Evolutionary conservation across 2,797 vertebrate genomes (phyloP), one percentile per base, ranked within the genome.

Genomic region (Acrossocheilus fasciatus): DNA sequence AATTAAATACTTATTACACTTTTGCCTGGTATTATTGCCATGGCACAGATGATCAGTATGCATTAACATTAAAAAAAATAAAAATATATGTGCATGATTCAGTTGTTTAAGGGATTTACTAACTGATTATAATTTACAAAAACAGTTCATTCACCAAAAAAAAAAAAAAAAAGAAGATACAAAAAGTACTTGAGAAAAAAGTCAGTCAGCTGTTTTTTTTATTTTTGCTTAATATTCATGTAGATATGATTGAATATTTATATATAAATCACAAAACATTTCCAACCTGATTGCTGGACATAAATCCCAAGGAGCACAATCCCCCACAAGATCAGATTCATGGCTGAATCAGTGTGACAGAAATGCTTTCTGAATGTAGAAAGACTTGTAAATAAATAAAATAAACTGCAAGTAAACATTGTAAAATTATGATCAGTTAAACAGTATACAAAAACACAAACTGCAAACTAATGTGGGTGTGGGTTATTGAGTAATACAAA

Each of bases 211-310:
- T 34, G 7, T 23, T 3, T 26, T 26, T 26, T 26, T 26, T 26
- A 70, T 14, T 17, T 26, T 30, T 54, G 17, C 34, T 8, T 47
- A 72, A 23, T 12, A 15, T 47, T 17, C 0, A 23, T 66, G 18
- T 64, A 50, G 5, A 17, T 52, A 12, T 76, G 4, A 30, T 30
- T 7, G 7, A 26, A 81, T 47, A 41, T 41, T 17, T 43, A 74
- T 34, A 74, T 45, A 20, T 45, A 17, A n/a, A n/a, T 74, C 26
- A 64, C 6, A 26, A 66, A 74, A 73, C 15, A 64, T 43, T 45
- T 77, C 78, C 20, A 57, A 89, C 88, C 88, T 89, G 85, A 57
- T 82, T 80, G 54, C 43, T 82, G 66, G 59, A 84, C n/a, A 78
- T 82, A 26, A 43, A 82, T 75, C 18, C 80, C 72, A 2, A 85